Evolutionary conservation across 35 echinoderm and acorn worm species (phyloP), one percentile per base, ranked within the genome.

Genomic region (Stichopus chloronotus): DNA sequence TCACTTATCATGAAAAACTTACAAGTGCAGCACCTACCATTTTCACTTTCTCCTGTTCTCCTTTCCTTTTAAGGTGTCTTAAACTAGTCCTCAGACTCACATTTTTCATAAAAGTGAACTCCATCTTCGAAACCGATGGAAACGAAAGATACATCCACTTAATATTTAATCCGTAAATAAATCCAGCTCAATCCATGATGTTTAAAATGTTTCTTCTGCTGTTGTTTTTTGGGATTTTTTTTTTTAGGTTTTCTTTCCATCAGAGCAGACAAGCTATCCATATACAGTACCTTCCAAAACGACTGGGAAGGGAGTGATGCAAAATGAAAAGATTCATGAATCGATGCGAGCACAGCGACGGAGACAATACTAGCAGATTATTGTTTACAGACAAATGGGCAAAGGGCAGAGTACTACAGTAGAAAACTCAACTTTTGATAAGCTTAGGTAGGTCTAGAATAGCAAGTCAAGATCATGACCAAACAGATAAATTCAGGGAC

Each of bases 401-500:
- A 83, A 83, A 83, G 80, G 80, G 80, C 80, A 83, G n/a, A 53
- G 55, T 83, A 17, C 19, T 56, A 43, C 25, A 19, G 30, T 12
- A 56, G 12, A 83, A 55, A 54, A 83, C 55, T 43, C 30, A 43
- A 43, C 30, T 43, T 43, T 43, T 43, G 30, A 43, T 43, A 43
- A 43, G 30, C 30, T 43, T 43, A 43, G 30, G 30, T 43, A 78
- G 21, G 52, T 25, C 23, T 23, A 78, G 52, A 7, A 25, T 78
- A 21, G 10, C 43, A 56, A 55, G 80, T 17, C 55, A 56, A n/a
- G 52, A 83, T 83, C 80, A 83, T 83, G 80, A 83, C 80, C 80
- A 83, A 83, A 83, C 80, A 83, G n/a, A 83, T 83, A 83, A 83
- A 83, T 83, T 83, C 43, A 55, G 52, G 25, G 5, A 19, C 53